Evolutionary conservation across 2,113 vertebrate genomes (phyloP).

Genomic region (Stictonetta naevosa): DNA sequence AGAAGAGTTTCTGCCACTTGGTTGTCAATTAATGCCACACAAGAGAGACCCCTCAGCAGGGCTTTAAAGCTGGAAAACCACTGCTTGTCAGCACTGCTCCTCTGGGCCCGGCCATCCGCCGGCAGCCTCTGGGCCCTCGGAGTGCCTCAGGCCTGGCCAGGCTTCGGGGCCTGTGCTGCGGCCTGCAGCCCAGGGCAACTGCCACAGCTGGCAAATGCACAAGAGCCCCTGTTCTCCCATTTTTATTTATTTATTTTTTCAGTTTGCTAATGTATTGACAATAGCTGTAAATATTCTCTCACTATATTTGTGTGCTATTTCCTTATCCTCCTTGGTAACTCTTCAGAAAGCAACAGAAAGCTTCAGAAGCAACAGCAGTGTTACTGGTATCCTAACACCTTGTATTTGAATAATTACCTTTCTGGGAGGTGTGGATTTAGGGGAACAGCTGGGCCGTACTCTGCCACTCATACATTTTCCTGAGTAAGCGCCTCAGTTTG

Average conservation of each 20-base stretch:
- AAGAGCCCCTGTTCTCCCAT: neutral
- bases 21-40: neutral
- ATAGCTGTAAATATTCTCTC: neutral
- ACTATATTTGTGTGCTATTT: neutral
- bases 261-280: neutral
- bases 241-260: neutral
- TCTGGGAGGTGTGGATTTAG: neutral
- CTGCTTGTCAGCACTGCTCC: neutral
- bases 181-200: neutral
- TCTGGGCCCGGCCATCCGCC: neutral
- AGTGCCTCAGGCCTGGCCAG: neutral
- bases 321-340: neutral
- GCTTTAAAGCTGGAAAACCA: neutral
- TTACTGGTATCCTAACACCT: neutral
- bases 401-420: neutral
- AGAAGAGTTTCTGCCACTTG: neutral
- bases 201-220: neutral
- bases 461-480: neutral
- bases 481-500: neutral
- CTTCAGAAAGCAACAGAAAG: neutral
- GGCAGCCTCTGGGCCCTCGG: neutral
- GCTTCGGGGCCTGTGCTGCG: rapidly evolving
- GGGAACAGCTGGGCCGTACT: neutral
- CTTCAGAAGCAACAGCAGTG: neutral
- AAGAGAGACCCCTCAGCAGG: neutral